These are phyloP conservation scores for Sebastes variabilis DNA, from an alignment of 2,797 vertebrate species.

Conservation along the genomic window DNA sequence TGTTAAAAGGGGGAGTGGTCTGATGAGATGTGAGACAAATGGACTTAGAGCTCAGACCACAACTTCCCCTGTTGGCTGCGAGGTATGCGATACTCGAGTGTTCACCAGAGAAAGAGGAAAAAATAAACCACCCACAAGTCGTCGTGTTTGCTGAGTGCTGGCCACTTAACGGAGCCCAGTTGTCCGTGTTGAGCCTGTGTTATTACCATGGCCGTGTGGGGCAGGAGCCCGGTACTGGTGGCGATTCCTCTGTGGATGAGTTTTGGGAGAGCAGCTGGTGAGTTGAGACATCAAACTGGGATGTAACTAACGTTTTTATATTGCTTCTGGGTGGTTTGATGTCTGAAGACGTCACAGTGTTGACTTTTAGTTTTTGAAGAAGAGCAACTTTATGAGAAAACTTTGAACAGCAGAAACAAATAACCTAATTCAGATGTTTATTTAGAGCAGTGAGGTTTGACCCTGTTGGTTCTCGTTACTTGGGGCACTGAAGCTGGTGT, in stretches of 20 bases:
- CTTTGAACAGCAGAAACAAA: not conserved
- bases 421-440: not conserved
- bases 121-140: not conserved
- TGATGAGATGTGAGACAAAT: slow-evolving; percentile 69
- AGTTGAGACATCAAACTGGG: slow-evolving; percentile 27
- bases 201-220: slow-evolving; percentile 21
- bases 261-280: slow-evolving; percentile 74
- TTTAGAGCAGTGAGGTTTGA: not conserved
- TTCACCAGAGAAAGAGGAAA: slow-evolving; percentile 3
- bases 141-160: not conserved
- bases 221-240: slow-evolving; percentile 39
- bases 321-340: too few species aligned
- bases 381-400: not conserved
- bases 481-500: not conserved
- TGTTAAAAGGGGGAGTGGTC: slow-evolving; percentile 68
- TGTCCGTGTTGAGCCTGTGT: not conserved
- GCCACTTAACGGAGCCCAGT: not conserved
- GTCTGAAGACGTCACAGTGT: not conserved
- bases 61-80: slow-evolving; percentile 77
- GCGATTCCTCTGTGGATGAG: slow-evolving; percentile 71
- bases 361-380: not conserved
- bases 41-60: slow-evolving; percentile 80
- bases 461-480: not conserved
- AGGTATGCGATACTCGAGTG: slow-evolving; percentile 16
- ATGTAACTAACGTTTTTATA: not conserved